These are phyloP conservation scores for Dasyornis broadbenti DNA, from an alignment of 2,113 vertebrate genomes.

Conservation along the genomic window DNA sequence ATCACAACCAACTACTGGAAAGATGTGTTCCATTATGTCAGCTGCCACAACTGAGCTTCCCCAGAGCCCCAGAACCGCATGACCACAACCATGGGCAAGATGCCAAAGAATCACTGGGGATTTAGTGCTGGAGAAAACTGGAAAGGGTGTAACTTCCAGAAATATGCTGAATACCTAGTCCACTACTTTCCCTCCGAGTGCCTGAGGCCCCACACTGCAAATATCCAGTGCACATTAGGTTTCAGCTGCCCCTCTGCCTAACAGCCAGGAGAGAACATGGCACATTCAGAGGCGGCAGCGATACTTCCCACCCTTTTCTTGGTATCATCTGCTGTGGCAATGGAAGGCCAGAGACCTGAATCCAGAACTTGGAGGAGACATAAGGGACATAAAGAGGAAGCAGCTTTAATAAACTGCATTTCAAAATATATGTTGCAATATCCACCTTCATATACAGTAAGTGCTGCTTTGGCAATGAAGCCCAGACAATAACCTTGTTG, in stretches of 20 bases:
- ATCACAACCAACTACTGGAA: background rate
- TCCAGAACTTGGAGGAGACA: background rate
- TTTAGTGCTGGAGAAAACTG: background rate
- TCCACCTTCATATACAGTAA: background rate
- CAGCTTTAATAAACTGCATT: background rate
- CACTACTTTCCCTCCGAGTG: background rate
- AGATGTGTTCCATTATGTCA: background rate
- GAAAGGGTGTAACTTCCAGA: background rate
- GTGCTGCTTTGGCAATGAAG: background rate
- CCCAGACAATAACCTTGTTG: background rate
- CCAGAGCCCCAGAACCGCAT: background rate
- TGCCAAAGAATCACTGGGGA: fast-evolving
- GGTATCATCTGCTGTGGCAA: background rate
- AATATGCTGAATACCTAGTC: background rate
- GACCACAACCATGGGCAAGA: fast-evolving
- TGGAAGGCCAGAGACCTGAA: background rate
- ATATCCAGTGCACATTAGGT: background rate
- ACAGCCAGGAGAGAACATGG: background rate
- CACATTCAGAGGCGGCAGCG: fast-evolving
- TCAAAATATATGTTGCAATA: slow-evolving; percentile 15
- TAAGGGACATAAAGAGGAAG: background rate
- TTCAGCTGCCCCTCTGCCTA: background rate
- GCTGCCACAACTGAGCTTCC: fast-evolving
- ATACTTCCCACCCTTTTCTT: background rate
- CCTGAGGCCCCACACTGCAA: background rate